phyloP scores from a whole-genome alignment of 2,113 vertebrate species.

The Enhydra lutris region DNA sequence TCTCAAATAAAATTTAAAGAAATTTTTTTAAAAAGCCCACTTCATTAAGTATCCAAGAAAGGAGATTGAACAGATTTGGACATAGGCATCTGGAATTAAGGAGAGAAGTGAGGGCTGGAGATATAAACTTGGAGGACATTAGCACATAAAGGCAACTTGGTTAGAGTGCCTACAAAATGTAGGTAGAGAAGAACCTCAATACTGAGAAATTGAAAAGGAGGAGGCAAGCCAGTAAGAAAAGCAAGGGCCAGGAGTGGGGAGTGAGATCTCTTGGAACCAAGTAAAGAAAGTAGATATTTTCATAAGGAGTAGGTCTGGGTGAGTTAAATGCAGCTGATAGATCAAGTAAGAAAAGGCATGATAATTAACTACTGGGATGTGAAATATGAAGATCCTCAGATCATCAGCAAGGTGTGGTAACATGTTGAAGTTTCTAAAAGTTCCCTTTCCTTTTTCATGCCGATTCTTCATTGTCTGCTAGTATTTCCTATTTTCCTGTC shows the following conservation, averaged over 20 bases:
- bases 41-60: neutral
- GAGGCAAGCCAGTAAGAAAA: neutral
- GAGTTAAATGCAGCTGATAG: neutral
- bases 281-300: neutral
- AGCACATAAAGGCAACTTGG: neutral
- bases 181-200: neutral
- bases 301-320: neutral
- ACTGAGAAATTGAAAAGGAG: neutral
- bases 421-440: neutral
- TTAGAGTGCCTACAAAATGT: neutral
- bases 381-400: neutral
- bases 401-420: neutral
- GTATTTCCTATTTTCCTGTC: neutral
- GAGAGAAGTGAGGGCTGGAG: neutral
- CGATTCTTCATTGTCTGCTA: neutral
- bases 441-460: neutral
- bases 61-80: neutral
- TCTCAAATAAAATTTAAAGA: neutral
- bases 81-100: neutral
- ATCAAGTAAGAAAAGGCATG: neutral
- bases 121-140: neutral
- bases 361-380: neutral
- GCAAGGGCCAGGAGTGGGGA: accelerated
- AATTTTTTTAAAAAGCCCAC: too few relatives aligned
- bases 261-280: neutral